Evolutionary conservation across 2,888 invertebrate species (phyloP).

Genomic region (Nemotelus pantherinus): DNA sequence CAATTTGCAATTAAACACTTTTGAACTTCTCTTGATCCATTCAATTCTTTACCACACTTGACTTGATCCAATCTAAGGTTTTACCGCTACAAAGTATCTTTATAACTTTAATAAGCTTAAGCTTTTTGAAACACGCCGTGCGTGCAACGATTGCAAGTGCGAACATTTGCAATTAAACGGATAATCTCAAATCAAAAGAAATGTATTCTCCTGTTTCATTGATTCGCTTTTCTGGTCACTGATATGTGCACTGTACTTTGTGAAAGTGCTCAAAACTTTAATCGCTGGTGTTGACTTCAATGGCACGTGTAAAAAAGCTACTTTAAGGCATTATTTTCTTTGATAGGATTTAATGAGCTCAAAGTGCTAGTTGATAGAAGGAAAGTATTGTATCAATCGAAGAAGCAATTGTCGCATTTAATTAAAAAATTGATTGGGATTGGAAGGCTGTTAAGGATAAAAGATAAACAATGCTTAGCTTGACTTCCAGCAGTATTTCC

Average conservation of each 20-base stretch:
- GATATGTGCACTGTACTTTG: too few relatives aligned
- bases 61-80: not conserved
- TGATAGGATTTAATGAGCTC: slow-evolving; percentile 18
- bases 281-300: not conserved
- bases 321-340: not conserved
- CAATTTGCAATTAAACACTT: not conserved
- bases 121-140: not conserved
- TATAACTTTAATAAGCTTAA: not conserved
- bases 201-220: too few relatives aligned
- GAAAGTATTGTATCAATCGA: slow-evolving; percentile 1
- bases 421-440: not conserved
- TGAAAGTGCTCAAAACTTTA: not conserved
- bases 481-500: too few relatives aligned
- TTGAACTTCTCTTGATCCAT: too few relatives aligned
- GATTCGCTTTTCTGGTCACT: too few relatives aligned
- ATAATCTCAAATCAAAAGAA: slow-evolving; percentile 16
- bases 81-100: not conserved
- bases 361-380: not conserved
- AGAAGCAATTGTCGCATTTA: slow-evolving; percentile 20
- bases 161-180: slow-evolving; percentile 18
- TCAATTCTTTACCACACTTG: too few relatives aligned
- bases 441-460: too few relatives aligned
- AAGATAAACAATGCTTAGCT: too few relatives aligned
- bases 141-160: slow-evolving; percentile 19
- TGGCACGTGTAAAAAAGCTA: not conserved